Conservation (phyloP, 2,888 invertebrate species). For the Lycia hirtaria region DNA sequence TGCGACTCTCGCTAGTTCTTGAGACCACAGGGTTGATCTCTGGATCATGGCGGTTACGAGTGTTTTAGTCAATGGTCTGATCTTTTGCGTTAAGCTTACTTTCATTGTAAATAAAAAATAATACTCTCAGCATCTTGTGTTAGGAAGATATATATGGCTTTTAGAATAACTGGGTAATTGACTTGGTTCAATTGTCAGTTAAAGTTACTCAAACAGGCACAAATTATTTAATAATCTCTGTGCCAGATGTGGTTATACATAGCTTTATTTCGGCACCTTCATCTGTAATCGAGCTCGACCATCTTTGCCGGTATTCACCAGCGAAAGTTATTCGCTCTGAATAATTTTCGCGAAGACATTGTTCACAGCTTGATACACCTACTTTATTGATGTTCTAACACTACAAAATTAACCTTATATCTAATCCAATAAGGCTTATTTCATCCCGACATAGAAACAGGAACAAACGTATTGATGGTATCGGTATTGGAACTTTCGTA, state of each 20-base stretch:
- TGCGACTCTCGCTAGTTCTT: no score
- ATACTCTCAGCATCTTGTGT: no score
- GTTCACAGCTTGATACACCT: conserved; percentile 72
- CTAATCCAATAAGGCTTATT: not conserved
- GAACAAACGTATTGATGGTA: conserved; percentile 25
- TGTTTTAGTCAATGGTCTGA: no score
- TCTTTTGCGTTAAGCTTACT: no score
- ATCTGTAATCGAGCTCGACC: conserved; percentile 37
- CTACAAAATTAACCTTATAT: conserved; percentile 9
- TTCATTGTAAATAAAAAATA: no score
- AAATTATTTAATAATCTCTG: no score
- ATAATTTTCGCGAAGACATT: conserved; percentile 80
- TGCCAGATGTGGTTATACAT: not conserved
- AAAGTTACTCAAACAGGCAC: no score
- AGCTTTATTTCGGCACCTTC: conserved; percentile 14
- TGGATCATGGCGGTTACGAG: no score
- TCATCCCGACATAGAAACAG: conserved; percentile 2
- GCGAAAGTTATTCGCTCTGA: conserved; percentile 75
- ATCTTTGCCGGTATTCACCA: conserved; percentile 39
- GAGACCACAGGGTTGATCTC: no score
- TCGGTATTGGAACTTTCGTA: conserved; percentile 38
- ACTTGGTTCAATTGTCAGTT: no score
- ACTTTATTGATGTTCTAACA: conserved; percentile 34
- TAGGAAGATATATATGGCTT: no score
- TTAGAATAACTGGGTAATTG: no score